phyloP scores from a whole-genome alignment of 1,140 invertebrate genomes.

The Papilio polytes region DNA sequence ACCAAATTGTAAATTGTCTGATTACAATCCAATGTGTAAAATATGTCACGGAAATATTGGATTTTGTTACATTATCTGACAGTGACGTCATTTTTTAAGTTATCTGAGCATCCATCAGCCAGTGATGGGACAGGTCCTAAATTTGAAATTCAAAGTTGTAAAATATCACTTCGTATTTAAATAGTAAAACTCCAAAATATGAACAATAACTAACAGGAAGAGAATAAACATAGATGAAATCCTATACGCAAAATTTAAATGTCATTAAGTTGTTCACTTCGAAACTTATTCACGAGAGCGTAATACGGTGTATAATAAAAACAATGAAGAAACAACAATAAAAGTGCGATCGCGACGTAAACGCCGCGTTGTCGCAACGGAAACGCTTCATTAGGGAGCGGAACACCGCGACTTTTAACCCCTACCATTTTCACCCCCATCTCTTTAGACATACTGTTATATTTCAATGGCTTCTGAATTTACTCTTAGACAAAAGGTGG shows the following conservation, averaged over 20 bases:
- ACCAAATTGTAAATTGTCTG: too few relatives aligned
- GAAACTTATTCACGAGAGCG: slow-evolving; percentile 13
- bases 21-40: too few relatives aligned
- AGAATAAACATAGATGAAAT: slow-evolving; percentile 14
- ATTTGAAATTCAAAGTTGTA: too few relatives aligned
- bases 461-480: slow-evolving; percentile 14
- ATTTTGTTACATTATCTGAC: too few relatives aligned
- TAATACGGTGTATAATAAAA: slow-evolving; percentile 31
- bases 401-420: slow-evolving; percentile 38
- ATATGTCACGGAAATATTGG: too few relatives aligned
- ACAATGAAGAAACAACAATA: slow-evolving; percentile 40
- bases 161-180: background rate
- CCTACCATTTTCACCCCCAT: background rate
- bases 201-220: background rate
- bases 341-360: slow-evolving; percentile 29
- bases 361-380: slow-evolving; percentile 42
- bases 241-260: slow-evolving; percentile 10
- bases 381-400: slow-evolving; percentile 55
- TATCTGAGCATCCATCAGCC: too few relatives aligned
- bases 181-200: background rate
- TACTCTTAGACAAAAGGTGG: background rate
- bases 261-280: slow-evolving; percentile 29
- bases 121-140: too few relatives aligned
- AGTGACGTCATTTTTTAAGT: too few relatives aligned
- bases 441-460: background rate